Evolutionary conservation across 2,888 invertebrate species (phyloP).

Genomic region (Thecocarcelia acutangulata): DNA sequence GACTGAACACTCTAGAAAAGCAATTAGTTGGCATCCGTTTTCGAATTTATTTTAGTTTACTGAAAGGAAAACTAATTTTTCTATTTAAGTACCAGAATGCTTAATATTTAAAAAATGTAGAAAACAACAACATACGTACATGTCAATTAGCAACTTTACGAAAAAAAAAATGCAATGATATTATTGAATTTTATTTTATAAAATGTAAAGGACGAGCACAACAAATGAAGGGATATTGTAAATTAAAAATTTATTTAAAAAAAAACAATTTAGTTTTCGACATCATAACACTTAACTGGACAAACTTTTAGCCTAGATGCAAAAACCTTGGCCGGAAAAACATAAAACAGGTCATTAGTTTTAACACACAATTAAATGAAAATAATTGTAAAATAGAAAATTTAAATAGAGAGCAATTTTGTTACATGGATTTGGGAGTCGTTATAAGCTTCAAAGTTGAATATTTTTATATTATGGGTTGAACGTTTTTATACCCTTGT

Average conservation of each 20-base stretch:
- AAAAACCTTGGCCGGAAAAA: not conserved
- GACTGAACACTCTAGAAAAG: not conserved
- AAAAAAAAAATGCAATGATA: conserved; percentile 2
- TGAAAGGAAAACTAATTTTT: too few relatives aligned
- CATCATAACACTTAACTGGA: conserved; percentile 10
- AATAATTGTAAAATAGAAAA: too few relatives aligned
- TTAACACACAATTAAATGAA: too few relatives aligned
- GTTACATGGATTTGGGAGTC: too few relatives aligned
- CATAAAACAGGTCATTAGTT: not conserved
- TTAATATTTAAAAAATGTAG: too few relatives aligned
- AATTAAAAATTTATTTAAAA: conserved; percentile 51
- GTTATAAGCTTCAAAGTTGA: too few relatives aligned
- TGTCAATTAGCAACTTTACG: conserved; percentile 38
- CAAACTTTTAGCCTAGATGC: not conserved
- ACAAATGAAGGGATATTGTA: conserved; percentile 46
- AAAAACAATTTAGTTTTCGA: conserved; percentile 17
- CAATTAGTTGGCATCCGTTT: conserved; percentile 26
- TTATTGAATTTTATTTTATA: too few relatives aligned
- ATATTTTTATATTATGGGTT: too few relatives aligned
- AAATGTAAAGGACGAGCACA: not conserved
- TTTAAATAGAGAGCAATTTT: too few relatives aligned
- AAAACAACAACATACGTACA: not conserved
- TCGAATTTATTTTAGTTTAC: not conserved
- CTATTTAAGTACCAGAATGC: too few relatives aligned
- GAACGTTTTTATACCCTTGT: too few relatives aligned